Percentiles rank a stretch among this genome's conserved stretches.
phyloP scores from a whole-genome alignment of 2,797 vertebrate species.

The Micrastur ruficollis region DNA sequence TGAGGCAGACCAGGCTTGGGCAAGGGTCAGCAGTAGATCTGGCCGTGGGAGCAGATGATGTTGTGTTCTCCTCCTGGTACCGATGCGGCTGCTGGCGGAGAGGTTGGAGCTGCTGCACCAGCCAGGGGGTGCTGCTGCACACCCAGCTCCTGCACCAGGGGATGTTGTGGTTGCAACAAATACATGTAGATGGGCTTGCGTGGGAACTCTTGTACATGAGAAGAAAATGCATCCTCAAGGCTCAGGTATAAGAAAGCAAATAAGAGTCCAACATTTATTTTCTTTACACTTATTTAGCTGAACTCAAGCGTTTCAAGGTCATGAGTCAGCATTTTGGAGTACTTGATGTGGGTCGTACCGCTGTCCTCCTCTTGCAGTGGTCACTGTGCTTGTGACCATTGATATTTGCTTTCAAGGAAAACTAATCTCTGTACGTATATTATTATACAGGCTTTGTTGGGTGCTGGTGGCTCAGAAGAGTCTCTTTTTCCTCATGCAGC shows the following conservation, averaged over 20 bases:
- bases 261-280: neutral
- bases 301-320: neutral
- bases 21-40: neutral
- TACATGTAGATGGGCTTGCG: fast-evolving
- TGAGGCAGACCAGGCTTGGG: neutral
- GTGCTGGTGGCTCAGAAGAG: neutral
- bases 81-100: fast-evolving
- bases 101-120: neutral
- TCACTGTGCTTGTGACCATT: neutral
- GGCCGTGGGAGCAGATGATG: neutral
- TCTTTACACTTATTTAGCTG: neutral
- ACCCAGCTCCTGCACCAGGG: neutral
- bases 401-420: neutral
- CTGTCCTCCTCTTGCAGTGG: neutral
- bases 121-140: neutral
- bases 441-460: neutral
- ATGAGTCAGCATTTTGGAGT: neutral
- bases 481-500: neutral
- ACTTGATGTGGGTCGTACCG: neutral
- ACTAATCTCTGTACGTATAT: fast-evolving
- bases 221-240: neutral
- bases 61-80: fast-evolving
- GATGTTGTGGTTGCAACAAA: neutral
- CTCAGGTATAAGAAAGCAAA: fast-evolving
- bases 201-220: fast-evolving